phyloP scores from a whole-genome alignment of 1,140 invertebrate genomes.

The Caenorhabditis briggsae region DNA sequence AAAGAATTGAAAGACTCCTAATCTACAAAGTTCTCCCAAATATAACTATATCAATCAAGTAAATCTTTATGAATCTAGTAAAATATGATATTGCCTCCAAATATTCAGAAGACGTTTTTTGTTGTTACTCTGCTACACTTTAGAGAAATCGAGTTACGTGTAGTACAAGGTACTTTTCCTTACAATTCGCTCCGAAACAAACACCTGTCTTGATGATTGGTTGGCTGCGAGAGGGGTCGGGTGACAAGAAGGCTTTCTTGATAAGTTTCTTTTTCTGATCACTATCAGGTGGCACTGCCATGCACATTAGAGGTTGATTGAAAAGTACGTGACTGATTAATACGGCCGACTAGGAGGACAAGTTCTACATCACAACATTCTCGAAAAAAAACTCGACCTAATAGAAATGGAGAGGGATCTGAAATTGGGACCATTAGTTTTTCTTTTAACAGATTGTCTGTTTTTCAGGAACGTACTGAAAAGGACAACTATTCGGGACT shows the following conservation, averaged over 20 bases:
- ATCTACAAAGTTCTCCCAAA: too few relatives aligned
- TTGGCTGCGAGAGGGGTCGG: background rate
- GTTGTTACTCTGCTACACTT: background rate
- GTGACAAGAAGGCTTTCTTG: conserved; percentile 27
- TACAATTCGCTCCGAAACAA: conserved; percentile 2
- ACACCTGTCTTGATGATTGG: conserved; percentile 47
- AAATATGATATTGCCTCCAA: background rate
- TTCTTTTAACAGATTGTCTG: background rate
- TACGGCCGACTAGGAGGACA: background rate
- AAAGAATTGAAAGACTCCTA: too few relatives aligned
- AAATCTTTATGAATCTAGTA: too few relatives aligned
- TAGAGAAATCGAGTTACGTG: background rate
- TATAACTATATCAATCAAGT: too few relatives aligned
- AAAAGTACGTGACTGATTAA: conserved; percentile 49
- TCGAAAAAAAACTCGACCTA: background rate
- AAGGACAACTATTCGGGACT: background rate
- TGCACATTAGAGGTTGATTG: conserved; percentile 2
- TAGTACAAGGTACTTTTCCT: conserved; percentile 18
- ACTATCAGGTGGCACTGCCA: conserved; percentile 36
- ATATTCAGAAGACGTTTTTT: background rate
- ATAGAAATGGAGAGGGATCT: background rate
- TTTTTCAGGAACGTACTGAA: background rate
- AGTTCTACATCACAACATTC: background rate
- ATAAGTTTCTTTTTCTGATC: conserved; percentile 47
- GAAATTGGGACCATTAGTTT: background rate